Conservation (phyloP, 2,797 vertebrate species). For the Melanotaenia parkinsoni region DNA sequence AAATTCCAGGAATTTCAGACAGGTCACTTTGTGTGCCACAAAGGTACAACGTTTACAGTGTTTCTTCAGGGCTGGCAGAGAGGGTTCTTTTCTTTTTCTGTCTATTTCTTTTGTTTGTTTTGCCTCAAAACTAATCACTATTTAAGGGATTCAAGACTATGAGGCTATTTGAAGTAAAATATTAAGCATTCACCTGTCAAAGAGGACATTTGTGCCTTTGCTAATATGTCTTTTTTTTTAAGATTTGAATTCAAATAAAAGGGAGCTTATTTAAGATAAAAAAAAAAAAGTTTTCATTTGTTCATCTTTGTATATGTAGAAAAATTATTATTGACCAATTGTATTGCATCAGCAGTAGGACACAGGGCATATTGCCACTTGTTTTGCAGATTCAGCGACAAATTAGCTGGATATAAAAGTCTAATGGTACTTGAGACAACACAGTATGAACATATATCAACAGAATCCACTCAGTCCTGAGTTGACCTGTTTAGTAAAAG, state of each 20-base stretch:
- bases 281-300: background rate
- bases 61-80: conserved; percentile 34
- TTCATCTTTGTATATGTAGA: background rate
- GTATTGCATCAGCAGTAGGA: background rate
- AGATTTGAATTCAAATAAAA: background rate
- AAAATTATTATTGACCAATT: background rate
- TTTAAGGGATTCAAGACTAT: conserved; percentile 15
- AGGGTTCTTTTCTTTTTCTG: conserved; percentile 12
- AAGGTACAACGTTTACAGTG: conserved; percentile 50
- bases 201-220: background rate
- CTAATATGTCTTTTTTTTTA: background rate
- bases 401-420: conserved; percentile 12
- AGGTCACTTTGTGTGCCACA: conserved; percentile 55
- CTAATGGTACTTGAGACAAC: background rate
- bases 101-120: background rate
- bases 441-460: conserved; percentile 2
- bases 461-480: background rate
- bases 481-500: background rate
- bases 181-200: conserved; percentile 10
- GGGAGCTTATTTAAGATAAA: background rate
- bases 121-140: background rate
- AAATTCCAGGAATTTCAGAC: conserved; percentile 56
- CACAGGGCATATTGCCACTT: background rate
- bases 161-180: conserved; percentile 13
- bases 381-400: conserved; percentile 11